Conservation (phyloP, 2,113 vertebrate species). For the Serinus canaria region DNA sequence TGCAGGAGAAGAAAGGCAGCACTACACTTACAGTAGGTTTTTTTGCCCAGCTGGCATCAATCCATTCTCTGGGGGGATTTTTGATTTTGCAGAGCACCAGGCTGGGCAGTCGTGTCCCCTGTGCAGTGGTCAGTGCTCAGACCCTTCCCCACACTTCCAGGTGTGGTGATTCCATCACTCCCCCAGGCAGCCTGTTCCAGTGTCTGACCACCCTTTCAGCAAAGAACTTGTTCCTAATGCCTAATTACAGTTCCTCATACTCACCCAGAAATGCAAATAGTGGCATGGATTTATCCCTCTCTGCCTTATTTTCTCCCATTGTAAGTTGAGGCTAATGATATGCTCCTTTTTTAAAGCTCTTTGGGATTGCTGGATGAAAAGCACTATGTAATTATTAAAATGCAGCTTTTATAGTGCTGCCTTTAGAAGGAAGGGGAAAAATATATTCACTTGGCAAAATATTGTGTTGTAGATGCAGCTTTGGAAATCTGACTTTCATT, state of each 20-base stretch:
- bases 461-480: neutral
- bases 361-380: neutral
- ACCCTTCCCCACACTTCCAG: neutral
- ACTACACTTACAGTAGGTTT: neutral
- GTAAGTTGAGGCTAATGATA: neutral
- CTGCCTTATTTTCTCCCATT: neutral
- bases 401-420: slow-evolving; percentile 10
- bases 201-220: neutral
- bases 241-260: neutral
- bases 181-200: neutral
- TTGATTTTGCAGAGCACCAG: neutral
- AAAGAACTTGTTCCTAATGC: neutral
- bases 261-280: neutral
- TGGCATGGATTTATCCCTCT: neutral
- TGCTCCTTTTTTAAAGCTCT: neutral
- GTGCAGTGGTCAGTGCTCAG: neutral
- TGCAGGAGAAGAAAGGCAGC: neutral
- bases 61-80: neutral
- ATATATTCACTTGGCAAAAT: slow-evolving; percentile 21
- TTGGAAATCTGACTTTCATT: slow-evolving; percentile 35
- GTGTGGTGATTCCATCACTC: neutral
- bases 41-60: neutral
- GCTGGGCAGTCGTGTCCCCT: neutral
- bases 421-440: neutral
- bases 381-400: slow-evolving; percentile 9